Percentiles rank a stretch among this genome's conserved stretches.
phyloP scores from a whole-genome alignment of 2,888 invertebrate species.

The Eurytoma adleriae region DNA sequence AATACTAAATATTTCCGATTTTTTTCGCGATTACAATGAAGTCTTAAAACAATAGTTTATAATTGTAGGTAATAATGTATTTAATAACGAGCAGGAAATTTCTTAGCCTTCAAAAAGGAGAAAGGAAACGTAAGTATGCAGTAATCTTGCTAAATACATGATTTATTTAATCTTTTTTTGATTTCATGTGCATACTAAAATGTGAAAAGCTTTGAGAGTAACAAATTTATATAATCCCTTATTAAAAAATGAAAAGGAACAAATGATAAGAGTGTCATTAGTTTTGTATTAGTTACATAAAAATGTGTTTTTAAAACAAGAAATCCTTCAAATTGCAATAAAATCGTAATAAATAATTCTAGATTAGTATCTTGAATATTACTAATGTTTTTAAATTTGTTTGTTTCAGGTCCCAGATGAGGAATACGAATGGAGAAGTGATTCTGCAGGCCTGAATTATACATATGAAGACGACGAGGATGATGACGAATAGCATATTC shows the following conservation, averaged over 20 bases:
- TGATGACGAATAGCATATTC: constrained; percentile 58
- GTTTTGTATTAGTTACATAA: background rate
- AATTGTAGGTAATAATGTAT: constrained; percentile 68
- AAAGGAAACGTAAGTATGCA: constrained; percentile 64
- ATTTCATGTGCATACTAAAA: constrained; percentile 35
- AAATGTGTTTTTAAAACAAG: background rate
- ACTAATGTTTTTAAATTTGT: constrained; percentile 36
- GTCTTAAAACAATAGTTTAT: constrained; percentile 55
- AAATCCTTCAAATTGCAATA: constrained; percentile 28
- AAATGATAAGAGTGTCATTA: background rate
- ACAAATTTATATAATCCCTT: background rate
- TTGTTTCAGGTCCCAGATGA: constrained; percentile 69
- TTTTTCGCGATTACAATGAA: constrained; percentile 4
- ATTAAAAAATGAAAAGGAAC: constrained; percentile 6
- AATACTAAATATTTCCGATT: background rate
- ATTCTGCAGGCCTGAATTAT: constrained; percentile 60
- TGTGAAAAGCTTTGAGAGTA: constrained; percentile 12
- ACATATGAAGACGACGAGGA: constrained; percentile 63
- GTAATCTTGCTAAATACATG: constrained; percentile 42
- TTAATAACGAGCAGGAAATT: constrained; percentile 68
- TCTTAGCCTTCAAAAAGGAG: constrained; percentile 63
- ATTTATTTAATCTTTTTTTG: constrained; percentile 29
- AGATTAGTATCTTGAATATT: too few species aligned
- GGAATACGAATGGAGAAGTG: constrained; percentile 61
- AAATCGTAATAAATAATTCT: background rate